Evolutionary conservation across 2,113 vertebrate genomes (phyloP).

Genomic region (Emberiza fucata): DNA sequence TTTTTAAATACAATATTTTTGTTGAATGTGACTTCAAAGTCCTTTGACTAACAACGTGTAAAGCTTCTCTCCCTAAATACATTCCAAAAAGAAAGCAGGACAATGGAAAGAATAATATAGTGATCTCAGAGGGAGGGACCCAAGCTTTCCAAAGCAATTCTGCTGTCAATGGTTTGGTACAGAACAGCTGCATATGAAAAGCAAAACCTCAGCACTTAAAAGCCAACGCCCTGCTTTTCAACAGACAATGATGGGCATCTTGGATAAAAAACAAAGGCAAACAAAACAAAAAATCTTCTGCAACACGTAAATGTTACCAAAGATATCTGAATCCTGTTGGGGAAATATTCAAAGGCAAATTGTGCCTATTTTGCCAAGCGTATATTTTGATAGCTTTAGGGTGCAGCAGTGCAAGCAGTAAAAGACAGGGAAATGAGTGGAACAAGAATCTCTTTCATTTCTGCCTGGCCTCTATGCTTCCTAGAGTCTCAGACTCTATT

Average conservation of each 20-base stretch:
- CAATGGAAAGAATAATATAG: conserved; percentile 60
- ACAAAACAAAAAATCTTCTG: not conserved
- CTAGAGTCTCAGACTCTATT: not conserved
- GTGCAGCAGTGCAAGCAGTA: not conserved
- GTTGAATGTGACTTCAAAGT: conserved; percentile 53
- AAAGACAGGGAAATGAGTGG: not conserved
- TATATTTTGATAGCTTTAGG: not conserved
- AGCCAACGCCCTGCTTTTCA: conserved; percentile 56
- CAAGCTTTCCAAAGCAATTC: conserved; percentile 59
- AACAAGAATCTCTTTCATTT: not conserved
- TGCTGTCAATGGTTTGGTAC: conserved; percentile 52
- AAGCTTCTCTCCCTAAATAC: conserved; percentile 12
- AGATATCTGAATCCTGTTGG: not conserved
- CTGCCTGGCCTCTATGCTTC: not conserved
- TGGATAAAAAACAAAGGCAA: not conserved
- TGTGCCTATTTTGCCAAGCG: not conserved
- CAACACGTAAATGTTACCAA: conserved; percentile 4
- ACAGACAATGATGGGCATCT: conserved; percentile 51
- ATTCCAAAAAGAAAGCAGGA: conserved; percentile 39
- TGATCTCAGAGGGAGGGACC: conserved; percentile 64
- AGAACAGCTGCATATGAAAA: conserved; percentile 56
- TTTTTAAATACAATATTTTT: conserved; percentile 51
- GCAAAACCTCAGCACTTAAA: conserved; percentile 62
- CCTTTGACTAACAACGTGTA: conserved; percentile 4
- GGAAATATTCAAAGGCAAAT: not conserved